Evolutionary conservation across 1,140 invertebrate species (phyloP).

Genomic region (Ceratina australensis): DNA sequence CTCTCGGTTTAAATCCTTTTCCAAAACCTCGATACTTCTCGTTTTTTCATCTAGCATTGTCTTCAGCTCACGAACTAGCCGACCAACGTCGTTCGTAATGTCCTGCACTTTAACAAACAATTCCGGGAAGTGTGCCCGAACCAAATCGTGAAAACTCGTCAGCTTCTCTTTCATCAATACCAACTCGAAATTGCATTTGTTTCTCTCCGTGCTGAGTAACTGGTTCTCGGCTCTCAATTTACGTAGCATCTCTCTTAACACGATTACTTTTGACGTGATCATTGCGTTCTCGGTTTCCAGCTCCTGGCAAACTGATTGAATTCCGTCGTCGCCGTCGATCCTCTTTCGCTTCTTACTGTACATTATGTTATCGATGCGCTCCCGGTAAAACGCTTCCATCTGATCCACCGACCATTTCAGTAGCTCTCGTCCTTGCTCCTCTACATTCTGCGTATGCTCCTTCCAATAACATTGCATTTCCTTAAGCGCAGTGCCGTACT

Average conservation of each 20-base stretch:
- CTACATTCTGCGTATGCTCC: constrained; percentile 56
- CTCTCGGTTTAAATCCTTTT: constrained; percentile 15
- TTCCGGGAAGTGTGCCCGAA: not conserved
- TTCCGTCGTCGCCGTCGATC: constrained; percentile 51
- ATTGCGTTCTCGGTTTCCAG: constrained; percentile 54
- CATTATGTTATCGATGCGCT: constrained; percentile 57
- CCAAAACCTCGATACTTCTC: constrained; percentile 17
- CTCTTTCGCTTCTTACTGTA: constrained; percentile 60
- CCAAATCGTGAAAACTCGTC: not conserved
- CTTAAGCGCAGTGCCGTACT: constrained; percentile 60
- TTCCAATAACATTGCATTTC: constrained; percentile 67
- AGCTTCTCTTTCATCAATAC: constrained; percentile 47
- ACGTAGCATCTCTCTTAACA: constrained; percentile 48
- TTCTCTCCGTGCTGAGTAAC: constrained; percentile 55
- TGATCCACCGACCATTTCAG: constrained; percentile 64
- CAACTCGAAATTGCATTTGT: constrained; percentile 59
- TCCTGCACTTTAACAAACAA: not conserved
- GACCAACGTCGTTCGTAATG: not conserved
- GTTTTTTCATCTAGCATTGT: constrained; percentile 31
- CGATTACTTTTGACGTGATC: constrained; percentile 49
- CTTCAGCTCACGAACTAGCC: constrained; percentile 1
- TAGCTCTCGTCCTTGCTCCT: constrained; percentile 60
- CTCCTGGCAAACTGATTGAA: constrained; percentile 25
- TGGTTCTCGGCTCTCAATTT: constrained; percentile 58
- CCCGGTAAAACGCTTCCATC: constrained; percentile 67